phyloP scores from a whole-genome alignment of 1,140 invertebrate genomes.

The Ostrea edulis region DNA sequence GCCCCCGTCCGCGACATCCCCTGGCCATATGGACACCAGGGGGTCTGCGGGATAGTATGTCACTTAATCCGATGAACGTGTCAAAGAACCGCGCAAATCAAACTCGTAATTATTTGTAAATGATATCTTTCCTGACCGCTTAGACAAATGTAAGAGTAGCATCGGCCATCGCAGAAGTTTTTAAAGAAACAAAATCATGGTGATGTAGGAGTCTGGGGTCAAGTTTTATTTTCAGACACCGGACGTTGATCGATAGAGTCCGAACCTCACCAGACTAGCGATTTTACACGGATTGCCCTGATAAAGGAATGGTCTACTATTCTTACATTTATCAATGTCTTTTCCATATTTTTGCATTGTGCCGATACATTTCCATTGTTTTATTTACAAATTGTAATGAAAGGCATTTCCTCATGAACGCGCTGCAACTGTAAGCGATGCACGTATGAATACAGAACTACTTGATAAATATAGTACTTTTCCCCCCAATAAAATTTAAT shows the following conservation, averaged over 20 bases:
- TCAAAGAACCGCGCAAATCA: not conserved
- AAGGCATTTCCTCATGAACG: too few relatives aligned
- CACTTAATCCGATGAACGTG: not conserved
- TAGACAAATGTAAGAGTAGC: not conserved
- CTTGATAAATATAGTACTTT: too few relatives aligned
- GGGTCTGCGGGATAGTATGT: not conserved
- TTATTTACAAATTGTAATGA: too few relatives aligned
- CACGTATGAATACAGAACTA: too few relatives aligned
- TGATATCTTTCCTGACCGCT: conserved; percentile 1
- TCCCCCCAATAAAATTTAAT: too few relatives aligned
- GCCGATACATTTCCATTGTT: too few relatives aligned
- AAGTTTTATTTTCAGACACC: not conserved
- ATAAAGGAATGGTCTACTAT: too few relatives aligned
- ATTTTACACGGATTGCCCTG: not conserved
- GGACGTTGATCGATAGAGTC: conserved; percentile 15
- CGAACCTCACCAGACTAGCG: not conserved
- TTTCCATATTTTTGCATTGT: too few relatives aligned
- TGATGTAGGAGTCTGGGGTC: not conserved
- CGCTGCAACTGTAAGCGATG: too few relatives aligned
- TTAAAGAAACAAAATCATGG: not conserved
- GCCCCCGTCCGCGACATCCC: not conserved
- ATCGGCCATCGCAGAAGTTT: not conserved
- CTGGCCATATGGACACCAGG: conserved; percentile 9
- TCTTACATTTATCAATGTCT: too few relatives aligned
- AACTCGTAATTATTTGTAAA: conserved; percentile 31